Evolutionary conservation across 2,797 vertebrate genomes (phyloP), one percentile per base, ranked within the genome.

Genomic region (Tenualosa ilisha): DNA sequence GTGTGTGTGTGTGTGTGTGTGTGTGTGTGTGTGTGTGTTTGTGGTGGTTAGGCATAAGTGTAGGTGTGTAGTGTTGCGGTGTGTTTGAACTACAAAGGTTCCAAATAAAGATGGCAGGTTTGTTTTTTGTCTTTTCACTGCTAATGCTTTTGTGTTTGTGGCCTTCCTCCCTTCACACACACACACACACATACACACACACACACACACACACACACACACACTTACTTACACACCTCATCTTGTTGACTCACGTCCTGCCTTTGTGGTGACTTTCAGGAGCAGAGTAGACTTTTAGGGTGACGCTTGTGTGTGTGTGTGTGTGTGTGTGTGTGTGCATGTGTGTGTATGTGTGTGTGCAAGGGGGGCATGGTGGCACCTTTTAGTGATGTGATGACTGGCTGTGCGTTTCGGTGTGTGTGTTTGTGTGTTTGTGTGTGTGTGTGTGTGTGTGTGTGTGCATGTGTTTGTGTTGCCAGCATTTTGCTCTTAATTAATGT

Each of bases 401-500:
- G n/a, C n/a, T n/a, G n/a, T n/a, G n/a, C n/a, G n/a, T n/a, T n/a
- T n/a, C n/a, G n/a, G 31, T 31, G 31, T 31, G 31, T 31, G 31
- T 31, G 31, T n/a, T n/a, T 31, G 31, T 31, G 31, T 31, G 31
- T 31, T 31, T 31, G 31, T 31, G 31, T 31, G 31, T 31, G 31
- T 31, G 31, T 31, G 1, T 31, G 31, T 31, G 31, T 1, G 31
- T 31, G 31, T 31, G 31, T 31, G 31, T 31, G 1, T 31, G 31
- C 1, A 1, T 31, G 1, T 31, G 31, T 31, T 0, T n/a, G 54
- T 63, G 79, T 61, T 9, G 37, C 12, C 43, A 56, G 79, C 49
- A 65, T 3, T 83, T 54, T 83, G 91, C 90, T 89, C 92, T 91
- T 86, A 93, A 93, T 94, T 93, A 93, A 85, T 85, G 89, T 90